Evolutionary conservation across 2,888 invertebrate species (phyloP).

Genomic region (Drosophila differens): DNA sequence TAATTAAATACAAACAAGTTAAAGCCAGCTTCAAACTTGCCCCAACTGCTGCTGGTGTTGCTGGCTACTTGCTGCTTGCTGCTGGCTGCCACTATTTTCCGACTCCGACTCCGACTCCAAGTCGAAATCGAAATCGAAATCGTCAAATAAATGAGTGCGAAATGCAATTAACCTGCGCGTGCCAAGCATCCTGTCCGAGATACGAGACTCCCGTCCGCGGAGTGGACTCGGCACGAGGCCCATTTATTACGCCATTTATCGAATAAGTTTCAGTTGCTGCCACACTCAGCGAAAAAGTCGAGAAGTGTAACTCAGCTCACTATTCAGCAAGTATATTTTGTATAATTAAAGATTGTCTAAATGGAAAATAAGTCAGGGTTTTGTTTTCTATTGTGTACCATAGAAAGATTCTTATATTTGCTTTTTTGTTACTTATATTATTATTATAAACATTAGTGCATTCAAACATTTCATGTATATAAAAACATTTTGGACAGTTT

Average conservation of each 20-base stretch:
- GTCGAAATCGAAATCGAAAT: slow-evolving; percentile 28
- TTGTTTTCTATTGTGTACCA: too few relatives aligned
- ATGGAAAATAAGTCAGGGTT: too few relatives aligned
- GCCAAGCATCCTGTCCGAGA: slow-evolving; percentile 49
- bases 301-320: neutral
- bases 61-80: neutral
- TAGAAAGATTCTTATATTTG: too few relatives aligned
- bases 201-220: slow-evolving; percentile 20
- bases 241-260: slow-evolving; percentile 66
- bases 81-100: neutral
- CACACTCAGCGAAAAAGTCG: neutral
- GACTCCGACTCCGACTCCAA: neutral
- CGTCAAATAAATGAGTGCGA: slow-evolving; percentile 70
- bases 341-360: neutral
- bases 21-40: slow-evolving; percentile 28
- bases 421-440: too few relatives aligned
- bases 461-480: too few relatives aligned
- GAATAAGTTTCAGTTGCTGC: slow-evolving; percentile 53
- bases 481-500: too few relatives aligned
- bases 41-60: neutral
- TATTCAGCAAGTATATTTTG: neutral
- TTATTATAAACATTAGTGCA: too few relatives aligned
- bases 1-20: slow-evolving; percentile 63
- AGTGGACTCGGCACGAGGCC: slow-evolving; percentile 24
- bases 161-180: slow-evolving; percentile 79